Evolutionary conservation across 2,113 vertebrate genomes (phyloP).

Genomic region (Cichladusa arquata): DNA sequence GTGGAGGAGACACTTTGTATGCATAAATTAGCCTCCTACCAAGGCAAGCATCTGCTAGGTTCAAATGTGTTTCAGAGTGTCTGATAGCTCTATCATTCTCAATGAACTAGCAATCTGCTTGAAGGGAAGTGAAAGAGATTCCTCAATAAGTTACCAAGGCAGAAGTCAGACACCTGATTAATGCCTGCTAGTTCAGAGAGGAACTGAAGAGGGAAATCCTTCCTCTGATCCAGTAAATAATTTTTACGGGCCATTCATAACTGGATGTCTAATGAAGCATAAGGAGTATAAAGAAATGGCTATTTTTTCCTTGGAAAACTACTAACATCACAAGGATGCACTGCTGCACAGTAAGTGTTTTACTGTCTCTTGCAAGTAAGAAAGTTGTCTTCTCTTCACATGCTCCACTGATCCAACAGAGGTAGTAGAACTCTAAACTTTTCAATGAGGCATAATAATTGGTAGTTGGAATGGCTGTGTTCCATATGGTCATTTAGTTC

Average conservation of each 20-base stretch:
- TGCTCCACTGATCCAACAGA: background rate
- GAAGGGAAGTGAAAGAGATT: background rate
- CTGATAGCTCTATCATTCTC: background rate
- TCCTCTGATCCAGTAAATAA: background rate
- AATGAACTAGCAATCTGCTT: background rate
- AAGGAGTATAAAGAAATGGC: background rate
- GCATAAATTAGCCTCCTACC: background rate
- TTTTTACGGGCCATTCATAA: background rate
- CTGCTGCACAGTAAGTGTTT: background rate
- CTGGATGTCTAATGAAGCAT: background rate
- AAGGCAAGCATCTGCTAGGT: background rate
- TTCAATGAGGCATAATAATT: constrained; percentile 9
- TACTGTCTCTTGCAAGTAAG: background rate
- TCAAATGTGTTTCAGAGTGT: background rate
- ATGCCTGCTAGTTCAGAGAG: background rate
- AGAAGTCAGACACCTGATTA: background rate
- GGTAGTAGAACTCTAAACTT: background rate
- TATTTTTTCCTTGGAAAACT: background rate
- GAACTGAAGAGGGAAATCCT: background rate
- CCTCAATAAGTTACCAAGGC: background rate
- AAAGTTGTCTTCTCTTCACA: background rate
- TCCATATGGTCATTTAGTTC: background rate
- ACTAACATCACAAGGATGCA: background rate
- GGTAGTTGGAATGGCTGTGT: background rate
- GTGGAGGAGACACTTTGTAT: background rate